Evolutionary conservation across 2,797 vertebrate species (phyloP).

Genomic region (Limnodromus scolopaceus): DNA sequence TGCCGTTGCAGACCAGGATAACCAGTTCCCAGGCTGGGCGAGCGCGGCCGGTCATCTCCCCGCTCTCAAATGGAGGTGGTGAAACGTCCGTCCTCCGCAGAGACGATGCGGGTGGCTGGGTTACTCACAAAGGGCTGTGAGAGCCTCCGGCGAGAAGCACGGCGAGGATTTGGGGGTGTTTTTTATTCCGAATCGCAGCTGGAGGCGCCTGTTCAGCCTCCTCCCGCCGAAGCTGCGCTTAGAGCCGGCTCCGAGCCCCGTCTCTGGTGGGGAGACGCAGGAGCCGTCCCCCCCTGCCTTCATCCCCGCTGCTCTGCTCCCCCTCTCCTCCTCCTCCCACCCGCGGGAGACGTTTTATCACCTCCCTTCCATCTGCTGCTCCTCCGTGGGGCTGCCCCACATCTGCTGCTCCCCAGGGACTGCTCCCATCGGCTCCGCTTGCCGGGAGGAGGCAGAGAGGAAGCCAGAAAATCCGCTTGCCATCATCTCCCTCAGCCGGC

Average conservation of each 20-base stretch:
- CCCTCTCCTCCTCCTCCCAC: not conserved
- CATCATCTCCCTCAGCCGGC: rapidly evolving
- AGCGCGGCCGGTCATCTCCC: rapidly evolving
- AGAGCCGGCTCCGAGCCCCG: not conserved
- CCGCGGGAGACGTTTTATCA: not conserved
- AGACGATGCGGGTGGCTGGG: not conserved
- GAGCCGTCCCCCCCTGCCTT: not conserved
- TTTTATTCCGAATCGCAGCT: not conserved
- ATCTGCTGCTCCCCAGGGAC: not conserved
- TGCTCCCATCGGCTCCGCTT: not conserved
- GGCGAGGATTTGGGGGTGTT: too few relatives aligned
- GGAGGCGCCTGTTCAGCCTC: not conserved
- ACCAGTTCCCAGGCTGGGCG: rapidly evolving
- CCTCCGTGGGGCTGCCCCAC: not conserved
- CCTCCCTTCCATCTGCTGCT: not conserved
- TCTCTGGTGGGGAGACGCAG: rapidly evolving
- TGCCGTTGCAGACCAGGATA: not conserved
- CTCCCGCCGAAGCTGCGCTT: not conserved
- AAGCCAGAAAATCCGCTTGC: rapidly evolving
- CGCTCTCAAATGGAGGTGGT: not conserved
- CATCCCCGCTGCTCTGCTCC: not conserved
- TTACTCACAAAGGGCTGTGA: not conserved
- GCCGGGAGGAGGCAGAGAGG: not conserved
- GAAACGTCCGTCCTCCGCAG: rapidly evolving
- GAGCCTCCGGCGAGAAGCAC: not conserved